A percentile compares a stretch with the other conserved stretches of the same genome.
phyloP scores from a whole-genome alignment of 2,888 invertebrate species.

The Tillus elongatus region DNA sequence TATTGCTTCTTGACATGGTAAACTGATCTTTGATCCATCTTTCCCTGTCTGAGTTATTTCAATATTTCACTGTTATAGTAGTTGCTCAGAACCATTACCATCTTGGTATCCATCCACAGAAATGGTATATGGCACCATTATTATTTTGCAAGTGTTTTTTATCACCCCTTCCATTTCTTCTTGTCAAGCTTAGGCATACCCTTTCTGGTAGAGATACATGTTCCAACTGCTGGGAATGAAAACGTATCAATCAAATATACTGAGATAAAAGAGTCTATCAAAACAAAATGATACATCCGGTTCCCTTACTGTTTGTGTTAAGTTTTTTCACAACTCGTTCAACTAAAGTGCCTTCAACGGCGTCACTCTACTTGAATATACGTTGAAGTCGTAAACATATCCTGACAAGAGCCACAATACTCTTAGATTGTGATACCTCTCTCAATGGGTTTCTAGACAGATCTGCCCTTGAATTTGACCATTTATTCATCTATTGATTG shows the following conservation, averaged over 20 bases:
- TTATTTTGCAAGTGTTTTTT: slow-evolving; percentile 15
- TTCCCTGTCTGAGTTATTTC: slow-evolving; percentile 4
- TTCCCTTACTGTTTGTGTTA: slow-evolving; percentile 11
- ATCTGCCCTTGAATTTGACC: slow-evolving; percentile 3
- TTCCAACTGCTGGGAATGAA: slow-evolving; percentile 6
- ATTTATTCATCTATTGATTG: slow-evolving; percentile 1
- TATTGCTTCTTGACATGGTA: slow-evolving; percentile 1
- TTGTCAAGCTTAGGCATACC: slow-evolving; percentile 8
- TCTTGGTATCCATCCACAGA: slow-evolving; percentile 22
- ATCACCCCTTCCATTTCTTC: slow-evolving; percentile 13
- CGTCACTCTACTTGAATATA: slow-evolving; percentile 14
- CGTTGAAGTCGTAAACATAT: slow-evolving; percentile 15
- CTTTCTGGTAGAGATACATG: slow-evolving; percentile 6
- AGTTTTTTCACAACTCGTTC: slow-evolving; percentile 15
- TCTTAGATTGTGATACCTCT: neutral
- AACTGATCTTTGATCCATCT: slow-evolving; percentile 3
- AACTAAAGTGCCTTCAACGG: slow-evolving; percentile 12
- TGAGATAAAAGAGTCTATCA: slow-evolving; percentile 15
- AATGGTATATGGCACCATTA: slow-evolving; percentile 17
- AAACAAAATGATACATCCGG: slow-evolving; percentile 12
- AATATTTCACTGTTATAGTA: slow-evolving; percentile 15
- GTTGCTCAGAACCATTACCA: slow-evolving; percentile 20
- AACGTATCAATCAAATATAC: slow-evolving; percentile 5
- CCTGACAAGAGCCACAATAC: neutral
- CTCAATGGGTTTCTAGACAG: neutral